phyloP scores from a whole-genome alignment of 2,888 invertebrate genomes.

The Hedya salicella region DNA sequence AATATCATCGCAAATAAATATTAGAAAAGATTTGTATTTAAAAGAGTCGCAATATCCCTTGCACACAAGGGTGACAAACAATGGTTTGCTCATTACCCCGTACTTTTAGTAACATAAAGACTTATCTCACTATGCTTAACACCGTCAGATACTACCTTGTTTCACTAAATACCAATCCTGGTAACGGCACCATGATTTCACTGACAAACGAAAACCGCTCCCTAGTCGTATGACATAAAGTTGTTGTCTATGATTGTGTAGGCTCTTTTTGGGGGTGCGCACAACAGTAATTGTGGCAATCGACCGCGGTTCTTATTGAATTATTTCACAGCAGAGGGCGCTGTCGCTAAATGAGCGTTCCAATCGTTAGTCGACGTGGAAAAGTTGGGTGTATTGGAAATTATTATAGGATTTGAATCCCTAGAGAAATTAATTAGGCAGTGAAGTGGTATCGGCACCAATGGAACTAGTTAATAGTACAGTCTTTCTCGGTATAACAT shows the following conservation, averaged over 20 bases:
- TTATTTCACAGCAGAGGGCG: conserved; percentile 37
- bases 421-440: background rate
- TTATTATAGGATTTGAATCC: conserved; percentile 5
- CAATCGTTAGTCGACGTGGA: conserved; percentile 7
- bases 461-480: no score
- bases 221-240: background rate
- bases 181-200: background rate
- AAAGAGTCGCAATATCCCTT: conserved; percentile 40
- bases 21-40: conserved; percentile 22
- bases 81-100: conserved; percentile 50
- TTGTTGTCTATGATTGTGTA: background rate
- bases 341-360: conserved; percentile 29
- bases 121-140: background rate
- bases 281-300: conserved; percentile 32
- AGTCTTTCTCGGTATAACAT: no score
- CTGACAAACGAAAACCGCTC: background rate
- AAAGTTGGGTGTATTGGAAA: conserved; percentile 4
- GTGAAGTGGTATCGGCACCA: no score
- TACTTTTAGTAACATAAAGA: background rate
- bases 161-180: background rate
- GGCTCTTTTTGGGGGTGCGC: conserved; percentile 1
- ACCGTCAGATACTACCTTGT: background rate
- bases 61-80: conserved; percentile 54
- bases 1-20: conserved; percentile 6
- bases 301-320: conserved; percentile 32